Percentiles rank a stretch among this genome's conserved stretches.
These are phyloP conservation scores for Synanthedon myopaeformis DNA, from an alignment of 2,888 invertebrate species.

Conservation along the genomic window DNA sequence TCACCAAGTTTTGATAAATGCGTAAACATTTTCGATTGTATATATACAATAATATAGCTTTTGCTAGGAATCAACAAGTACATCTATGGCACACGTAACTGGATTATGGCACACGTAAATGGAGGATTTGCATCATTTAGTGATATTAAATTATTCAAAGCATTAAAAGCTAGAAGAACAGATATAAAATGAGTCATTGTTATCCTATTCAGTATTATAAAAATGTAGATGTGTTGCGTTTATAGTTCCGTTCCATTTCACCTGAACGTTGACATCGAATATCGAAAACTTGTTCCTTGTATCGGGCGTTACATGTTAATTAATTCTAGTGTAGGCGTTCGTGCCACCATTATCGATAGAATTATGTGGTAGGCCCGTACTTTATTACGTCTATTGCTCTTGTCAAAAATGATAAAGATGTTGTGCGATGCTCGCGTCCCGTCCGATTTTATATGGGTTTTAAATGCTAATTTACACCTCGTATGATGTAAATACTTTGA, in stretches of 20 bases:
- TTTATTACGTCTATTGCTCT: constrained; percentile 51
- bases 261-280: constrained; percentile 47
- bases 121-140: neutral
- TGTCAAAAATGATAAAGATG: constrained; percentile 49
- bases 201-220: constrained; percentile 48
- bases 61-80: neutral
- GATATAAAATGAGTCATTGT: constrained; percentile 49
- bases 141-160: neutral
- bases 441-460: constrained; percentile 28
- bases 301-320: constrained; percentile 56
- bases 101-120: neutral
- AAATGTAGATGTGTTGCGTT: constrained; percentile 41
- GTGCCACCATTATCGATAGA: constrained; percentile 55
- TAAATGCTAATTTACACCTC: constrained; percentile 22
- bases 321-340: constrained; percentile 62
- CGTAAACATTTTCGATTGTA: no score
- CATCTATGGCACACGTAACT: neutral
- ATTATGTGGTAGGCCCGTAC: constrained; percentile 60
- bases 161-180: neutral
- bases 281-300: constrained; percentile 50
- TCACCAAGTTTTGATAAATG: no score
- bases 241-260: constrained; percentile 53
- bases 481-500: neutral
- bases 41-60: no score
- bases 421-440: constrained; percentile 27